Conservation (phyloP, 1,140 invertebrate genomes). For the Cylas formicarius region DNA sequence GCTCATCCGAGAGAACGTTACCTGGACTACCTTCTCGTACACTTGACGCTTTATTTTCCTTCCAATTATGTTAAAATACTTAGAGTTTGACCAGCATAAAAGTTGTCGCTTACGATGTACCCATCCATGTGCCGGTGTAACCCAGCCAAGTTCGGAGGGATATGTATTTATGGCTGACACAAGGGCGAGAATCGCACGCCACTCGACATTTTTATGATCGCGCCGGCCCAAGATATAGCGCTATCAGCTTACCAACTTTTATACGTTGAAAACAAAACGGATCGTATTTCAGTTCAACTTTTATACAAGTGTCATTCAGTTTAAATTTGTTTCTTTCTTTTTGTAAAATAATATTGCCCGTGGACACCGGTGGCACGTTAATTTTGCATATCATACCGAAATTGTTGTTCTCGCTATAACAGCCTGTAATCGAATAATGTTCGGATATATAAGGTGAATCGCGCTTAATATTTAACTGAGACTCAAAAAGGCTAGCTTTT, state of each 20-base stretch:
- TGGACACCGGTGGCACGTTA: too few relatives aligned
- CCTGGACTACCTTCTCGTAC: too few relatives aligned
- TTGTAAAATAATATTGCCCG: conserved; percentile 11
- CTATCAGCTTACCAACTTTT: conserved; percentile 42
- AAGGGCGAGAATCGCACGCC: conserved; percentile 31
- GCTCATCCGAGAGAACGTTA: too few relatives aligned
- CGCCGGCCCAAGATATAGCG: conserved; percentile 41
- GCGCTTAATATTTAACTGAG: too few relatives aligned
- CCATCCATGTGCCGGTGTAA: too few relatives aligned
- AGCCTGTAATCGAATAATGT: too few relatives aligned
- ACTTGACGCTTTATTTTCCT: conserved; percentile 15
- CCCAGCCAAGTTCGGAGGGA: too few relatives aligned
- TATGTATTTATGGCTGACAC: conserved; percentile 29
- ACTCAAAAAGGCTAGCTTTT: too few relatives aligned
- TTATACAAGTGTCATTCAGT: conserved; percentile 39
- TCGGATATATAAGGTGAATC: too few relatives aligned
- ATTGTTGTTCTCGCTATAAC: too few relatives aligned
- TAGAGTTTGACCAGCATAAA: too few relatives aligned
- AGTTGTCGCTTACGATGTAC: conserved; percentile 8
- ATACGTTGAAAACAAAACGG: conserved; percentile 41
- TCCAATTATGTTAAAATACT: conserved; percentile 16
- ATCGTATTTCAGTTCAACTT: conserved; percentile 39
- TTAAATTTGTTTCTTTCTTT: conserved; percentile 32
- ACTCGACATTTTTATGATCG: conserved; percentile 41
- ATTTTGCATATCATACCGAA: too few relatives aligned